Evolutionary conservation across 2,888 invertebrate species (phyloP).

Genomic region (Argynnis bischoffii): DNA sequence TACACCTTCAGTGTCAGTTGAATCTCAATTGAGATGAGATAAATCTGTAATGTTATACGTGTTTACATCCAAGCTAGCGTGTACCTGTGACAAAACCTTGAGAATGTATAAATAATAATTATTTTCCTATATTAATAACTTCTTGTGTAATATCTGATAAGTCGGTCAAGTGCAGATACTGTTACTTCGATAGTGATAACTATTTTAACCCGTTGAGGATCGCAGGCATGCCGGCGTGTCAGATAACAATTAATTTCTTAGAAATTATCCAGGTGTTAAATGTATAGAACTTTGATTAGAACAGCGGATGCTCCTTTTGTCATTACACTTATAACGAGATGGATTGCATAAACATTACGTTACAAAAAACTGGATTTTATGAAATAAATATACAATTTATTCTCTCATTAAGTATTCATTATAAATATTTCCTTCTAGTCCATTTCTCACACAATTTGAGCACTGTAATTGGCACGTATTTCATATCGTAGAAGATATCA

Average conservation of each 20-base stretch:
- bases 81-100: conserved; percentile 26
- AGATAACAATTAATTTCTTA: too few species aligned
- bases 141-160: background rate
- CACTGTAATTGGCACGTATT: conserved; percentile 10
- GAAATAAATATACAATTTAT: conserved; percentile 4
- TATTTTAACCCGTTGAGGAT: too few species aligned
- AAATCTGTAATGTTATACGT: conserved; percentile 38
- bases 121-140: conserved; percentile 20
- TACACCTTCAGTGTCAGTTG: conserved; percentile 28
- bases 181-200: background rate
- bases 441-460: conserved; percentile 12
- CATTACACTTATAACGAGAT: too few species aligned
- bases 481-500: conserved; percentile 19
- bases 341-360: too few species aligned
- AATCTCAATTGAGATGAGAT: conserved; percentile 34
- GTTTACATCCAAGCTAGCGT: conserved; percentile 32
- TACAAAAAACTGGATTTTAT: too few species aligned
- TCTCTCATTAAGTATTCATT: background rate
- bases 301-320: too few species aligned
- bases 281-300: too few species aligned
- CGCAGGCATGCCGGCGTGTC: too few species aligned
- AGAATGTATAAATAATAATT: conserved; percentile 27
- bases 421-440: background rate
- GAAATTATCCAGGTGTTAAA: too few species aligned
- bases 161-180: conserved; percentile 27